Evolutionary conservation across 2,797 vertebrate species (phyloP), one percentile per base, ranked within the genome.

Genomic region (Argya squamiceps): DNA sequence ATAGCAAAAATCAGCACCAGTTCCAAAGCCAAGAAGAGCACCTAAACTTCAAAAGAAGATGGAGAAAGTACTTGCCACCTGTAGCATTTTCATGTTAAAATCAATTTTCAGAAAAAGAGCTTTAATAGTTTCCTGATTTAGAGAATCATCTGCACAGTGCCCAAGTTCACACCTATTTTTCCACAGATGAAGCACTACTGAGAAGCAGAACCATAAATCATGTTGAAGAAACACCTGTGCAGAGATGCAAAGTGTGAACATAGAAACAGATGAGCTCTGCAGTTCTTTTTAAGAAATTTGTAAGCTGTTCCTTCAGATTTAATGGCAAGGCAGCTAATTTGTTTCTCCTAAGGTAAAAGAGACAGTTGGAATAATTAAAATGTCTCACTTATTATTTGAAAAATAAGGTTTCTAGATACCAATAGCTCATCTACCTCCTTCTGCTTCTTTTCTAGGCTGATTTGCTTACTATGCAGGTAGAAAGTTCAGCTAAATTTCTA

Each of bases 171-270:
- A 86, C 69, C 36, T 62, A 70, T 85, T 95, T 79, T 81, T 84
- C 62, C 52, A 88, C 15, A 92, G 64, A 24, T 87, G 78, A 88
- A 93, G 80, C 39, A 49, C 41, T 56, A 27, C 43, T 60, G 63
- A 77, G 59, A 74, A 96, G 53, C 41, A 97, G 63, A 93, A 87
- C 78, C 32, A 93, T 96, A 88, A 97, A 96, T 96, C 84, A 95
- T 22, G 69, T 12, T 55, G 58, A 85, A 87, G 84, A 63, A 32
- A 70, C 55, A 89, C 52, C 47, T 95, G 39, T 74, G n/a, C 62
- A 85, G 36, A 88, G 79, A 95, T 39, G 73, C 32, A 96, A 83
- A 93, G 92, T 68, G 73, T 79, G 88, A 96, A 85, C 34, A 82
- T 6, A 53, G 95, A 60, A 91, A 93, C 11, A 92, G 90, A 95